Conservation (phyloP, 1,140 invertebrate genomes). For the Drosophila arawakana region DNA sequence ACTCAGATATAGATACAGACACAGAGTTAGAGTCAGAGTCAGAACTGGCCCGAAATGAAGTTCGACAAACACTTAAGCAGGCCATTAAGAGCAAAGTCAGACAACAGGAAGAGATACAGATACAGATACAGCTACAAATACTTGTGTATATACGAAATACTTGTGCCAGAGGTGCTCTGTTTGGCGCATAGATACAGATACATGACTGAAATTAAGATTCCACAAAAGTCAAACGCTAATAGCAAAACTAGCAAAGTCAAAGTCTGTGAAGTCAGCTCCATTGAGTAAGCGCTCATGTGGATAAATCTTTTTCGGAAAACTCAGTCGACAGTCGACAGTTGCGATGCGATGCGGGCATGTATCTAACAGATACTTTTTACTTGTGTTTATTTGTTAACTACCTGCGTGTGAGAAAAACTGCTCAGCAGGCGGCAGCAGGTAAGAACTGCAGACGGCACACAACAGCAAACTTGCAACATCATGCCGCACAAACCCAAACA, state of each 20-base stretch:
- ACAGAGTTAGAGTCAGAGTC: background rate
- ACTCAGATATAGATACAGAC: background rate
- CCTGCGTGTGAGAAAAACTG: constrained; percentile 69
- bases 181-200: constrained; percentile 39
- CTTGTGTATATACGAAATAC: constrained; percentile 8
- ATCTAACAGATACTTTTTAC: constrained; percentile 64
- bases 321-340: constrained; percentile 32
- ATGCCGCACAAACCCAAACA: constrained; percentile 43
- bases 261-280: constrained; percentile 49
- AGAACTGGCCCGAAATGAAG: constrained; percentile 36
- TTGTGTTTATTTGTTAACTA: constrained; percentile 69
- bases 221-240: constrained; percentile 63
- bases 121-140: constrained; percentile 35
- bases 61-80: constrained; percentile 64
- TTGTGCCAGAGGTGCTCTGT: constrained; percentile 20
- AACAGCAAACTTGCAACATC: constrained; percentile 71
- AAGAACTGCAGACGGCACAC: constrained; percentile 31
- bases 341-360: constrained; percentile 46
- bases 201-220: constrained; percentile 70
- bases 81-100: constrained; percentile 57
- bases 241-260: constrained; percentile 61
- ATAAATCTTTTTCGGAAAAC: constrained; percentile 61
- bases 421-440: constrained; percentile 47
- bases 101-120: constrained; percentile 51
- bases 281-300: constrained; percentile 70